Percentiles rank a stretch among this genome's conserved stretches.
Conservation (phyloP, 2,113 vertebrate species). For the Phocoena phocoena region DNA sequence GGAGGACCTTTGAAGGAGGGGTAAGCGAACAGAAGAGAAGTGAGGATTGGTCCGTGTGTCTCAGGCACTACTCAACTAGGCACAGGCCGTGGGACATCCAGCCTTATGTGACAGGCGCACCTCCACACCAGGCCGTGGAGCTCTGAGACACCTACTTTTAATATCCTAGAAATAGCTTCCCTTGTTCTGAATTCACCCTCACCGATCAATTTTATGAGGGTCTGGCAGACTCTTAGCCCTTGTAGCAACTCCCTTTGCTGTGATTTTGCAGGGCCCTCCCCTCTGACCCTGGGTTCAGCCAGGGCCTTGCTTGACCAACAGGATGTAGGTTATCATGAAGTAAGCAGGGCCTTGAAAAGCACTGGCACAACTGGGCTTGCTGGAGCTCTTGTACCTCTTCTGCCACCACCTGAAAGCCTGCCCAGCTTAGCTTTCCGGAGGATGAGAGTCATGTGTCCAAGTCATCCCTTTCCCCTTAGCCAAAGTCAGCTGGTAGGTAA, state of each 20-base stretch:
- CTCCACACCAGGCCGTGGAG: background rate
- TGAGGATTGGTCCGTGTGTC: no score
- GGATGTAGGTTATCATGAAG: background rate
- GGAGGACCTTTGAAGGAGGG: background rate
- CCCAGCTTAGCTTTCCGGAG: background rate
- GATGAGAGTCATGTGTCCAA: background rate
- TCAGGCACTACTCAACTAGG: background rate
- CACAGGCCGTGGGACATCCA: background rate
- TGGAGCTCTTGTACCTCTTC: background rate
- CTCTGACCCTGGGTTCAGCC: background rate
- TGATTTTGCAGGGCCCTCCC: background rate
- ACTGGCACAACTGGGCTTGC: background rate
- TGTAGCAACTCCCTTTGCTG: background rate
- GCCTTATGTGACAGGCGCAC: background rate
- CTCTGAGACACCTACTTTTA: background rate
- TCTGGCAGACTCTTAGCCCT: background rate
- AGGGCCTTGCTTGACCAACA: background rate
- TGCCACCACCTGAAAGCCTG: background rate
- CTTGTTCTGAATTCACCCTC: background rate
- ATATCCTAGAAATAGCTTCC: background rate
- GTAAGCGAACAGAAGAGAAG: background rate
- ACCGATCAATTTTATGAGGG: background rate
- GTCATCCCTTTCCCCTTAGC: background rate
- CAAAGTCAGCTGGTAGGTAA: background rate
- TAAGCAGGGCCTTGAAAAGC: background rate